Conservation (phyloP, 1,140 invertebrate species). For the Elymnias hypermnestra region DNA sequence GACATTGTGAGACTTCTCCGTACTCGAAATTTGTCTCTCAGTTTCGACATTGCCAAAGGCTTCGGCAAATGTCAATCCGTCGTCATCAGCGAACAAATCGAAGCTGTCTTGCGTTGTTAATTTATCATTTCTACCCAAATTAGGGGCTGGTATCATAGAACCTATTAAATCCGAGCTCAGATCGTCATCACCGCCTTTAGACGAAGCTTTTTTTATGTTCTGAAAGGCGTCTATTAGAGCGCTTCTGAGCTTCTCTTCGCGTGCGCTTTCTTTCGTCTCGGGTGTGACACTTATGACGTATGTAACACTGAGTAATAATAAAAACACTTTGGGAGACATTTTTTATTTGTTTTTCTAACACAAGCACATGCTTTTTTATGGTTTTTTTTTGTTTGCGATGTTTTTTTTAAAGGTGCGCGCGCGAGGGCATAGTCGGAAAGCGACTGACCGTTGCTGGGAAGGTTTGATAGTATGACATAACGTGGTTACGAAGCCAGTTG, state of each 20-base stretch:
- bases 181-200: constrained; percentile 55
- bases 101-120: constrained; percentile 43
- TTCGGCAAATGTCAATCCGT: constrained; percentile 57
- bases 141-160: constrained; percentile 34
- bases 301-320: constrained; percentile 44
- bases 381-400: constrained; percentile 13
- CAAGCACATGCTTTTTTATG: constrained; percentile 39
- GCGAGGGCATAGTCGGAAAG: constrained; percentile 49
- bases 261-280: constrained; percentile 42
- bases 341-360: constrained; percentile 38
- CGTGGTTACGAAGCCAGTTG: constrained; percentile 35
- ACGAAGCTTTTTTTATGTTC: constrained; percentile 60
- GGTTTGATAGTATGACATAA: constrained; percentile 52
- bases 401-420: constrained; percentile 42
- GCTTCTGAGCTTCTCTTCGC: constrained; percentile 61
- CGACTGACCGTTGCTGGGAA: constrained; percentile 38
- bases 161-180: constrained; percentile 48
- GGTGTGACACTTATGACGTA: constrained; percentile 38
- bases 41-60: constrained; percentile 37
- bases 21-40: constrained; percentile 37
- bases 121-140: constrained; percentile 29
- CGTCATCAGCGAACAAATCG: constrained; percentile 58
- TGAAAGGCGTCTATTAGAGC: constrained; percentile 68
- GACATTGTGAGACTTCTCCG: constrained; percentile 60
- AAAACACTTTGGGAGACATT: constrained; percentile 52